Base-by-base conservation (phyloP, 2,113 vertebrate genomes). In the Antigone vipio region DNA sequence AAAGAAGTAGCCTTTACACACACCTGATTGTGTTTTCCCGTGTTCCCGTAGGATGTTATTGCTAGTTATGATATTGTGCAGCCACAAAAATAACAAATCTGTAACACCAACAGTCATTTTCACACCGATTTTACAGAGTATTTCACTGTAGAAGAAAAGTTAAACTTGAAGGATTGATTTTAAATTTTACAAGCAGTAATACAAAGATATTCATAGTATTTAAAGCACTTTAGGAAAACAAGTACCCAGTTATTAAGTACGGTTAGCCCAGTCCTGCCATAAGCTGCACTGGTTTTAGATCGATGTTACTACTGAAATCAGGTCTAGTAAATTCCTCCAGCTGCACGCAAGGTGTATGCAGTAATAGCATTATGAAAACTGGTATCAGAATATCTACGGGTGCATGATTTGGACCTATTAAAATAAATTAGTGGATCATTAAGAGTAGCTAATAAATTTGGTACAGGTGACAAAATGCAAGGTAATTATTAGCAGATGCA, bases 181-280 rank as follows among this genome's bases (percentile, higher is more conserved):
- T 44, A 53, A 29, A 56, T 74, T n/a, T 47, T 20, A 32, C 58
- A 29, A 34, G n/a, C 4, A 45, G 35, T 79, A 16, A 42, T 18
- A 60, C 5, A 29, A 32, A 68, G 24, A 4, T 29, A 21, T 27
- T 73, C 19, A 4, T 11, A 18, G 24, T n/a, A 52, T 38, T 27
- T 71, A 38, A 35, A 88, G 30, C 34, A 22, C 47, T 52, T 91
- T 3, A 71, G 50, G 16, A 55, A 45, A 59, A 52, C 7, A 27
- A 20, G 20, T 10, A 23, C 26, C 12, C 12, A 2, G 34, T 40
- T 35, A 30, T 4, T 38, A 47, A n/a, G 12, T 1, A 1, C 11
- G 7, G 55, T 62, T 50, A 40, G 15, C 18, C 11, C 34, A 15
- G 22, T 45, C 40, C 29, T 69, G 35, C 14, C 30, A 6, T 38